Evolutionary conservation across 2,113 vertebrate species (phyloP).

Genomic region (Alces alces): DNA sequence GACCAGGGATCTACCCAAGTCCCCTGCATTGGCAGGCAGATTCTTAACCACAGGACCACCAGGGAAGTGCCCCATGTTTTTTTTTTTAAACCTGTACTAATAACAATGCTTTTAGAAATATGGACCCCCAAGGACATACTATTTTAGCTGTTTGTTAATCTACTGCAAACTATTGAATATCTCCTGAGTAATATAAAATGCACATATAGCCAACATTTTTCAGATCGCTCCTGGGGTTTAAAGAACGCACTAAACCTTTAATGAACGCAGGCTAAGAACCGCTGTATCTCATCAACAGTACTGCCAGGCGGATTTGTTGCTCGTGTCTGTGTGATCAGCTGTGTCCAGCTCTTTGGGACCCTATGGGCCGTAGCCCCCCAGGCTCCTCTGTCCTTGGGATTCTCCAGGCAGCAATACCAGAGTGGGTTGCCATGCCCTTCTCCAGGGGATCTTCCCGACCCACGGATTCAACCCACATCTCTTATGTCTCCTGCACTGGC

Average conservation of each 20-base stretch:
- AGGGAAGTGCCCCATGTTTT: background rate
- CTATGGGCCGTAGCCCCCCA: background rate
- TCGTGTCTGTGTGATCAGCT: background rate
- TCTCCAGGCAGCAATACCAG: background rate
- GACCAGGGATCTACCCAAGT: background rate
- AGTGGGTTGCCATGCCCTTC: background rate
- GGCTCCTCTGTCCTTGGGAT: background rate
- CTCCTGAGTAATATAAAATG: background rate
- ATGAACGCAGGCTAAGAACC: background rate
- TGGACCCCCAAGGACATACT: background rate
- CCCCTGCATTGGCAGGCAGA: background rate
- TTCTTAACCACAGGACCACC: background rate
- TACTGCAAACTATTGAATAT: background rate
- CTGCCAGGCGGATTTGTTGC: background rate
- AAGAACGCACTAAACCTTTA: background rate
- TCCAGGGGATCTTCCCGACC: background rate
- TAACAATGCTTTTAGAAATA: background rate
- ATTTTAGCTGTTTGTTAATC: background rate
- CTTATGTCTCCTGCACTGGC: background rate
- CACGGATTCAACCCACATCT: background rate
- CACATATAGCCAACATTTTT: background rate
- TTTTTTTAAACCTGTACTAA: background rate
- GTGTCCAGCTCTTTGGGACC: background rate
- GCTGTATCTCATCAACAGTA: background rate
- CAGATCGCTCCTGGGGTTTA: background rate